These are phyloP conservation scores for Periparus ater DNA, from an alignment of 2,797 vertebrate genomes.

Conservation along the genomic window DNA sequence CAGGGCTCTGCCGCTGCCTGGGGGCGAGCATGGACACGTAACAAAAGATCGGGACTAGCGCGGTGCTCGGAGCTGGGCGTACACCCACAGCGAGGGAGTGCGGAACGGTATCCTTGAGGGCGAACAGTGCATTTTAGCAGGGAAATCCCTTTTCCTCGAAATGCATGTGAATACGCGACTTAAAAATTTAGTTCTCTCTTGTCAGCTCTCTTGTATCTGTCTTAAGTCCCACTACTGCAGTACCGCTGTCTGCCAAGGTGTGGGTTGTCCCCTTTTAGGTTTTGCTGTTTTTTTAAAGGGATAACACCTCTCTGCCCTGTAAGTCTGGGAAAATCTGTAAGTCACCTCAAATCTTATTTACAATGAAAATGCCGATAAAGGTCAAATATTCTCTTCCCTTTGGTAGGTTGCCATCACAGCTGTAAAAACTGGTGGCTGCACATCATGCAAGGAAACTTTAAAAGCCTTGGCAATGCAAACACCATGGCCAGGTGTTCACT, in stretches of 20 bases:
- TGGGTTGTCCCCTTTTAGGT: not conserved
- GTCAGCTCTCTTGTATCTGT: not conserved
- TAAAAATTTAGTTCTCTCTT: not conserved
- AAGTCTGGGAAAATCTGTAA: not conserved
- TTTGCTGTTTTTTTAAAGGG: not conserved
- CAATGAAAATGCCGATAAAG: not conserved
- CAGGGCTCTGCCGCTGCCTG: rapidly evolving
- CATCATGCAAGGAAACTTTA: not conserved
- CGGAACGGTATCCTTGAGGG: not conserved
- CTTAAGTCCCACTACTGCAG: rapidly evolving
- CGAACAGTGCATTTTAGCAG: not conserved
- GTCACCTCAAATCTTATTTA: not conserved
- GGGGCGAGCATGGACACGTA: rapidly evolving
- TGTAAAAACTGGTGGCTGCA: not conserved
- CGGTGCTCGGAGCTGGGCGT: rapidly evolving
- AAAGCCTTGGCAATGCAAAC: not conserved
- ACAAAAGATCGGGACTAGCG: rapidly evolving
- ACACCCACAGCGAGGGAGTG: not conserved
- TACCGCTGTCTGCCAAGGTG: not conserved
- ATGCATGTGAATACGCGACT: rapidly evolving
- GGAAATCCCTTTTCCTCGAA: not conserved
- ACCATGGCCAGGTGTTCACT: not conserved
- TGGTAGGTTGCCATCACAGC: not conserved
- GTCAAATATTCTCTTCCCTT: not conserved
- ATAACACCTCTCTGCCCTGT: not conserved